Conservation (phyloP, 2,888 invertebrate genomes). For the Microctonus aethiopoides region DNA sequence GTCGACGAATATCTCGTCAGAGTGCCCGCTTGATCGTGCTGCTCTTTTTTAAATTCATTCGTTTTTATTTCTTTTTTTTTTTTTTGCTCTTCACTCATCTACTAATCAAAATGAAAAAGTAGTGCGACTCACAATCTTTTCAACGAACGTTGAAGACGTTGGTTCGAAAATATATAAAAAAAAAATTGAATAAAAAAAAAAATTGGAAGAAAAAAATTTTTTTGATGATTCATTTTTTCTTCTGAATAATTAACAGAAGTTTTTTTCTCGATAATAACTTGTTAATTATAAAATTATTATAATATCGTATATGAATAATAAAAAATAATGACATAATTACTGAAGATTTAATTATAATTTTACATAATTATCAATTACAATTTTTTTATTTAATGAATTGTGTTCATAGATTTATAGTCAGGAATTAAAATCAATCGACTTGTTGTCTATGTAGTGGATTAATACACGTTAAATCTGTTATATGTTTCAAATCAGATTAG, state of each 20-base stretch:
- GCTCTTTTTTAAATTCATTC: neutral
- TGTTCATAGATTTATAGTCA: slow-evolving; percentile 13
- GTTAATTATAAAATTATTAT: neutral
- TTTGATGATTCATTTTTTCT: neutral
- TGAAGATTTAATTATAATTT: too few species aligned
- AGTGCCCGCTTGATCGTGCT: slow-evolving; percentile 9
- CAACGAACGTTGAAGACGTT: slow-evolving; percentile 15
- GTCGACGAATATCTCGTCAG: slow-evolving; percentile 36
- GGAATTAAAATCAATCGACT: slow-evolving; percentile 49
- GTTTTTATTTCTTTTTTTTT: slow-evolving; percentile 11
- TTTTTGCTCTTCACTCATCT: slow-evolving; percentile 37
- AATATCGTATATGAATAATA: neutral
- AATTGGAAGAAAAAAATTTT: neutral
- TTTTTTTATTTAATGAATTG: too few species aligned
- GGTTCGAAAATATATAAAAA: neutral
- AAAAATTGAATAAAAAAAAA: neutral
- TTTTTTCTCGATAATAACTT: neutral
- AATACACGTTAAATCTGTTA: slow-evolving; percentile 49
- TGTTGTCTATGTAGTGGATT: slow-evolving; percentile 40
- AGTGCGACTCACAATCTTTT: slow-evolving; percentile 37
- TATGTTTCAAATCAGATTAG: slow-evolving; percentile 55
- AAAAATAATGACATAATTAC: neutral
- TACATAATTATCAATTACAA: too few species aligned
- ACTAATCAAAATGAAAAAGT: slow-evolving; percentile 44
- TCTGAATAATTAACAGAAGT: neutral